Conservation (phyloP, 2,888 invertebrate species). For the Apodemia zela region DNA sequence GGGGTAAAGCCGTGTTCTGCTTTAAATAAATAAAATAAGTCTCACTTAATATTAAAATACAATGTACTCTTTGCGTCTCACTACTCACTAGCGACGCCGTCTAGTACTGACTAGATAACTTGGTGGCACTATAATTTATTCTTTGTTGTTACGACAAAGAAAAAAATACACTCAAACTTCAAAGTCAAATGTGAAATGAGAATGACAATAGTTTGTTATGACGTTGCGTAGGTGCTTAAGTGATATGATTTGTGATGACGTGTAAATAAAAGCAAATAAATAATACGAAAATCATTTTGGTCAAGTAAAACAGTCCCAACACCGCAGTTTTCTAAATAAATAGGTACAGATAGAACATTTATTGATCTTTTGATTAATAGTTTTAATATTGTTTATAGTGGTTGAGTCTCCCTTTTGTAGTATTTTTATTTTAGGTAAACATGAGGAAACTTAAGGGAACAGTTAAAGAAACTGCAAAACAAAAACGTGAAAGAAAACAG, state of each 20-base stretch:
- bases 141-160: too few relatives aligned
- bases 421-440: slow-evolving; percentile 43
- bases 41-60: too few relatives aligned
- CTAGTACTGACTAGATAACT: too few relatives aligned
- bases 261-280: slow-evolving; percentile 16
- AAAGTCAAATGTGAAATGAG: too few relatives aligned
- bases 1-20: too few relatives aligned
- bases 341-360: slow-evolving; percentile 16
- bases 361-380: not conserved
- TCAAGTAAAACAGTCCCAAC: slow-evolving; percentile 10
- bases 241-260: slow-evolving; percentile 22
- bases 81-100: too few relatives aligned
- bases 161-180: too few relatives aligned
- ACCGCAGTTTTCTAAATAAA: not conserved
- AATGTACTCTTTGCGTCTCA: too few relatives aligned
- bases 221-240: slow-evolving; percentile 15
- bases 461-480: slow-evolving; percentile 90
- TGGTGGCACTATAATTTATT: too few relatives aligned
- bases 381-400: not conserved
- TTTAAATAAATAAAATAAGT: too few relatives aligned
- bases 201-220: slow-evolving; percentile 6
- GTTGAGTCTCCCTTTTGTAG: slow-evolving; percentile 19
- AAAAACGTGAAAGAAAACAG: slow-evolving; percentile 91
- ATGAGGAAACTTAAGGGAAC: slow-evolving; percentile 92
- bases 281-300: slow-evolving; percentile 15